Evolutionary conservation across 2,113 vertebrate species (phyloP), one percentile per base, ranked within the genome.

Genomic region (Sarotherodon lohbergeri): DNA sequence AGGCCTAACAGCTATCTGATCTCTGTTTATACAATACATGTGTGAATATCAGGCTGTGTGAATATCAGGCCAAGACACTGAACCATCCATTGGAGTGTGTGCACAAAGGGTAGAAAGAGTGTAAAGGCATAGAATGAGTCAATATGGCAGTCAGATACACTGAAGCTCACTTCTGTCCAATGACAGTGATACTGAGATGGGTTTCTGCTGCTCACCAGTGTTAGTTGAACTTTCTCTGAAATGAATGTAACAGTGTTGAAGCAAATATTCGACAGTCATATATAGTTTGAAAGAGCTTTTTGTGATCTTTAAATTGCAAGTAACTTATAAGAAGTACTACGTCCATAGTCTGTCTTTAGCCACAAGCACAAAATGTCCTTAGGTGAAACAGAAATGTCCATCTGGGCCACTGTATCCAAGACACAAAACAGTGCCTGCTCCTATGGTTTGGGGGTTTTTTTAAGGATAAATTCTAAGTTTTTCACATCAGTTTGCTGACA

Each of bases 381-480:
- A 27, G 55, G 24, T 27, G 39, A 46, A 66, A 66, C 34, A 66
- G 34, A 66, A 68, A 68, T 68, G 11, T 68, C 63, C 19, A 68
- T 39, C 19, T 39, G 63, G 34, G 63, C 63, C 6, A 22, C 19
- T 66, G 61, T 39, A 66, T 66, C 19, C 32, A 39, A 66, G 34
- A 66, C 10, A 66, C 61, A n/a, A 66, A 66, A 66, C 61, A 66
- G 19, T 66, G 34, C n/a, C 34, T 66, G 61, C 10, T 66, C 34
- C 0, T 22, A 39, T 13, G 34, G 32, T 66, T 66, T n/a, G 29
- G 5, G 32, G 0, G 0, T 0, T 2, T 61, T 11, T 66, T 39
- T 39, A 39, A n/a, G 61, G 61, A 39, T n/a, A 39, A 66, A 66
- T 39, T 39, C 34, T 8, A 39, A 13, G 19, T 66, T 66, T 39